Evolutionary conservation across 2,888 invertebrate species (phyloP).

Genomic region (Augochlorella aurata): DNA sequence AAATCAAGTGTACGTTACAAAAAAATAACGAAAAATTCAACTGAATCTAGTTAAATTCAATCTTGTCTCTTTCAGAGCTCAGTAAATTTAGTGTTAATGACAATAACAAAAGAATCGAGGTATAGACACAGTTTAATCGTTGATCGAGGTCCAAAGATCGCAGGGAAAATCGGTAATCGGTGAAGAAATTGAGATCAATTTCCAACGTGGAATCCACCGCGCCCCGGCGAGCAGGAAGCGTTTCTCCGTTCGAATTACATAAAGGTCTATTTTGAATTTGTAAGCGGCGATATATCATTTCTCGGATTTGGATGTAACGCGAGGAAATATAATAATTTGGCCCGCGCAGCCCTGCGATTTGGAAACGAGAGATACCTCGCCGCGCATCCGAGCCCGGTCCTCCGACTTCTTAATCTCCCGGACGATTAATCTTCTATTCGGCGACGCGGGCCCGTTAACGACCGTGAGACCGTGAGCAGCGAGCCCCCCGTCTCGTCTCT

Average conservation of each 20-base stretch:
- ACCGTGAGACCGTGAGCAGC: constrained; percentile 5
- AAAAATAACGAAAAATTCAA: no score
- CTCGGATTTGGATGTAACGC: constrained; percentile 36
- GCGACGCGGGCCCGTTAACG: constrained; percentile 14
- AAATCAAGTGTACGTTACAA: no score
- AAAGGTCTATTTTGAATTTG: constrained; percentile 57
- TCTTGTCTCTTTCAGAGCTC: no score
- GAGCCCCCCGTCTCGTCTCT: neutral
- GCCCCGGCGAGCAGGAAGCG: neutral
- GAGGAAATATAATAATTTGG: constrained; percentile 42
- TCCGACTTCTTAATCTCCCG: constrained; percentile 5
- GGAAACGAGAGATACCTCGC: constrained; percentile 4
- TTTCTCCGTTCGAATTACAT: constrained; percentile 39
- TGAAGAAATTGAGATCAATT: no score
- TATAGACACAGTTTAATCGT: no score
- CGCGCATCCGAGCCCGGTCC: constrained; percentile 3
- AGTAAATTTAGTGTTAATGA: no score
- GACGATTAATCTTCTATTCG: constrained; percentile 31
- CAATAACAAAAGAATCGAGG: no score
- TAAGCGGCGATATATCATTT: constrained; percentile 38
- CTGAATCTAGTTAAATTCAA: no score
- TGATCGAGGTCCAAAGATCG: no score
- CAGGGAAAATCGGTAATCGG: no score
- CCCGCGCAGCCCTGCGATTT: constrained; percentile 5
- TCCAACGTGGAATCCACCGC: neutral